These are phyloP conservation scores for Rosalia funebris DNA, from an alignment of 2,888 invertebrate species.

Conservation along the genomic window DNA sequence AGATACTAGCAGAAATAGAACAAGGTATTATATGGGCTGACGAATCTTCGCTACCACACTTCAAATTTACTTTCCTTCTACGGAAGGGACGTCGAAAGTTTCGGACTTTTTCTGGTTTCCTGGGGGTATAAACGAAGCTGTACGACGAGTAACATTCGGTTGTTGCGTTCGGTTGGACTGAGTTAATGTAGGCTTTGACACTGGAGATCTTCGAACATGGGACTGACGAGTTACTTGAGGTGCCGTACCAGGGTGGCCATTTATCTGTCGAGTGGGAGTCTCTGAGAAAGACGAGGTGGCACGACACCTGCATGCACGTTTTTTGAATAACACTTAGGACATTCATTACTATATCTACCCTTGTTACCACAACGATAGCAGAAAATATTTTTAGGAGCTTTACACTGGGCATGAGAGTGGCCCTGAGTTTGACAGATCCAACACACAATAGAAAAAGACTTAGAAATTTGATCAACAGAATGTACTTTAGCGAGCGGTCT, in stretches of 20 bases:
- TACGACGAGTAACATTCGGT: not conserved
- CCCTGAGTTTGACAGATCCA: not conserved
- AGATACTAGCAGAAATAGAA: not conserved
- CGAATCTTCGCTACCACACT: not conserved
- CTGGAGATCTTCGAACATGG: not conserved
- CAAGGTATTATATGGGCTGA: no score
- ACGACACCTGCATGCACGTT: not conserved
- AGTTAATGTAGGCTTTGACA: not conserved
- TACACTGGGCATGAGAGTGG: not conserved
- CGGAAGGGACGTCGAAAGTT: not conserved
- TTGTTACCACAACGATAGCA: not conserved
- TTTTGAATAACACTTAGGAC: not conserved
- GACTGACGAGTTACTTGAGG: not conserved
- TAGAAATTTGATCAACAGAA: not conserved
- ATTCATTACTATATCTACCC: not conserved
- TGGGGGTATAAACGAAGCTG: not conserved
- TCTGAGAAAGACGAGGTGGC: no score
- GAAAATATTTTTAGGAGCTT: not conserved
- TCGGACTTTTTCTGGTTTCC: no score
- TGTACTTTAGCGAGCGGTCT: not conserved
- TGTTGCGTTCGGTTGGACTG: not conserved
- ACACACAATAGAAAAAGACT: not conserved
- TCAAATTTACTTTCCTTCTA: no score
- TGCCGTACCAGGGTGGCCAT: not conserved
- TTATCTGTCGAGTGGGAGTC: no score